Percentiles rank a stretch among this genome's conserved stretches.
phyloP scores from a whole-genome alignment of 2,797 vertebrate species.

The Coreius guichenoti region DNA sequence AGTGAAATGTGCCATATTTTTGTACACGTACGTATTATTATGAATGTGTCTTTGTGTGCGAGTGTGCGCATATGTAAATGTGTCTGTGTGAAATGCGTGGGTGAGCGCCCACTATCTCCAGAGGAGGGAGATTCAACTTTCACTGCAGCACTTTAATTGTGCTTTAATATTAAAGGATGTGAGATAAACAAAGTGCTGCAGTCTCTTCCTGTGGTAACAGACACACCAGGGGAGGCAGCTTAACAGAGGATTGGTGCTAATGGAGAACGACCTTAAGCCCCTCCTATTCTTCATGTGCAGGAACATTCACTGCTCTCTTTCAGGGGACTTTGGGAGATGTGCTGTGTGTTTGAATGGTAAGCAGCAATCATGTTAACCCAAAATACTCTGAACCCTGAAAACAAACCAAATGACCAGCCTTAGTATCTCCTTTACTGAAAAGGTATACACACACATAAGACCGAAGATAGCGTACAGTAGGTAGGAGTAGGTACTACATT shows the following conservation, averaged over 20 bases:
- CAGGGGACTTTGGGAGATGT: conserved; percentile 40
- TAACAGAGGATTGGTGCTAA: conserved; percentile 57
- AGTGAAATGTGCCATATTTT: not conserved
- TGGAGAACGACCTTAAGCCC: conserved; percentile 42
- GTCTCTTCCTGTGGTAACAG: conserved; percentile 45
- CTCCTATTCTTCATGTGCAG: conserved; percentile 42
- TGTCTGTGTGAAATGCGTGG: not conserved
- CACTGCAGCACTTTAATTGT: conserved; percentile 61
- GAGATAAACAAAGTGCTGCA: conserved; percentile 61
- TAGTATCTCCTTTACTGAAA: not conserved
- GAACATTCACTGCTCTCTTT: conserved; percentile 27
- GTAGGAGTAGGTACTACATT: too few species aligned
- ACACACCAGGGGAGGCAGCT: conserved; percentile 56
- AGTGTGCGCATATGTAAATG: not conserved
- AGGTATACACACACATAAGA: not conserved
- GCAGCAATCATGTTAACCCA: not conserved
- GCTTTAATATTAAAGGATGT: conserved; percentile 60
- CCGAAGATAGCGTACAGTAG: too few species aligned
- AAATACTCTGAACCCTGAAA: not conserved
- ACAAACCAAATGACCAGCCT: not conserved
- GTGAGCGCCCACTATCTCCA: conserved; percentile 43
- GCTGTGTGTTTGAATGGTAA: not conserved
- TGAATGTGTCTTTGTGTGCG: conserved; percentile 20
- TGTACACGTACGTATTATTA: conserved; percentile 24
- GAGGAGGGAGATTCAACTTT: conserved; percentile 53